A percentile compares a stretch with the other conserved stretches of the same genome.
phyloP scores from a whole-genome alignment of 2,797 vertebrate species.

The Syngnathus rostellatus region DNA sequence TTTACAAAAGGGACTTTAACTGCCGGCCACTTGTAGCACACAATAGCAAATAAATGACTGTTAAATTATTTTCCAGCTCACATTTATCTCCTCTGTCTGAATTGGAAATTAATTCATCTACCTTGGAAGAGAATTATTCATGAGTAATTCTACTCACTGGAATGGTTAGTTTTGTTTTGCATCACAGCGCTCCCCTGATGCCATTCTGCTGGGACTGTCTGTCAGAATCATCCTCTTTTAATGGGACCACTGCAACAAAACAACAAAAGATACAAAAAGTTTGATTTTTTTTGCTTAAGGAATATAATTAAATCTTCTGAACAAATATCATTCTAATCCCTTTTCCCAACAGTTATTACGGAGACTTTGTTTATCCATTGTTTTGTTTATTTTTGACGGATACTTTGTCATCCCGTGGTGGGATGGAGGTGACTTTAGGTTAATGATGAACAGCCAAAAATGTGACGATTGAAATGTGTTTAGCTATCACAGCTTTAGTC shows the following conservation, averaged over 20 bases:
- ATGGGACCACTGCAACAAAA: slow-evolving; percentile 37
- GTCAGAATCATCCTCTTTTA: slow-evolving; percentile 44
- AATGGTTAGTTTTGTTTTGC: slow-evolving; percentile 58
- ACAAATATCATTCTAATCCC: slow-evolving; percentile 47
- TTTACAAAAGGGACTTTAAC: slow-evolving; percentile 27
- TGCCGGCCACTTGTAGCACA: slow-evolving; percentile 46
- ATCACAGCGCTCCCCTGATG: slow-evolving; percentile 44
- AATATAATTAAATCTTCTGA: slow-evolving; percentile 50
- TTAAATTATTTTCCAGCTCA: slow-evolving; percentile 52
- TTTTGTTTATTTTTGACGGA: slow-evolving; percentile 49
- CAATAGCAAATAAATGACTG: slow-evolving; percentile 30
- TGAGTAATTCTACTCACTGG: slow-evolving; percentile 63
- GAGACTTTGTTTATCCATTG: slow-evolving; percentile 39
- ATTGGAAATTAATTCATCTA: slow-evolving; percentile 59
- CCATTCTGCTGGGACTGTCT: slow-evolving; percentile 46
- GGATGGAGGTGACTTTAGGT: slow-evolving; percentile 51
- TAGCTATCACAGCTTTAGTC: slow-evolving; percentile 38
- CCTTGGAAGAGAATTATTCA: slow-evolving; percentile 68
- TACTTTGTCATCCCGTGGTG: slow-evolving; percentile 49
- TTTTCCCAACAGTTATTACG: slow-evolving; percentile 51
- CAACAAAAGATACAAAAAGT: slow-evolving; percentile 26
- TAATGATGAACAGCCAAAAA: slow-evolving; percentile 59
- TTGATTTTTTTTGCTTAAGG: slow-evolving; percentile 37
- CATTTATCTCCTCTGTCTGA: slow-evolving; percentile 39
- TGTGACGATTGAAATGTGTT: slow-evolving; percentile 27